Conservation (phyloP, 2,888 invertebrate genomes). For the Diogma glabrata region DNA sequence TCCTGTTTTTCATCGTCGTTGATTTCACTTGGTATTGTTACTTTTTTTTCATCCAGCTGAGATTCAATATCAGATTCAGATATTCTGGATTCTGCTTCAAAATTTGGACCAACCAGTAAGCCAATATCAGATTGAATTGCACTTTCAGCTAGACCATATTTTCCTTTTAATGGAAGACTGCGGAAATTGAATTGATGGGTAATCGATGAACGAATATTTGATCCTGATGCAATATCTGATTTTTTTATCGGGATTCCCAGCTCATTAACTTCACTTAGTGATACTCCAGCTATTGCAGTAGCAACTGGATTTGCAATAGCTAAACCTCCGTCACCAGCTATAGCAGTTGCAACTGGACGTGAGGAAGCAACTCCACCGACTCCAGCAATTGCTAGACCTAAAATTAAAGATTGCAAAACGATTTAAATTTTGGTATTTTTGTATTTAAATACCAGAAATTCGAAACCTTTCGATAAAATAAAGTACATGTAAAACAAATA, state of each 20-base stretch:
- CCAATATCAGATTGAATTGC: constrained; percentile 8
- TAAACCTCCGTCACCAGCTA: constrained; percentile 55
- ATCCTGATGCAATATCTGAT: neutral
- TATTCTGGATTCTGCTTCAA: constrained; percentile 10
- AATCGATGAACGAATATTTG: neutral
- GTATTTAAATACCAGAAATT: too few relatives aligned
- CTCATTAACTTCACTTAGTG: constrained; percentile 32
- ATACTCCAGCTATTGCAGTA: constrained; percentile 62
- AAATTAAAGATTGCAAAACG: too few relatives aligned
- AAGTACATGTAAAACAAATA: too few relatives aligned
- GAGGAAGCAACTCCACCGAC: constrained; percentile 60
- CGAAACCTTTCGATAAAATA: too few relatives aligned
- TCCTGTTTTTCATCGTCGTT: neutral
- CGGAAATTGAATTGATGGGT: neutral
- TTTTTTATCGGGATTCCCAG: constrained; percentile 31
- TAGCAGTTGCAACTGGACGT: constrained; percentile 57
- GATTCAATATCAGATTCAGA: constrained; percentile 2
- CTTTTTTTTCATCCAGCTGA: constrained; percentile 9
- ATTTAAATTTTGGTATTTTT: too few relatives aligned
- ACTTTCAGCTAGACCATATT: constrained; percentile 13
- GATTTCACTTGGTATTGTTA: neutral
- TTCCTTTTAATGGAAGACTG: constrained; percentile 12
- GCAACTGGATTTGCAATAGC: constrained; percentile 60
- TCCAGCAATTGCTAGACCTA: constrained; percentile 51
- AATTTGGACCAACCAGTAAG: constrained; percentile 14